These are phyloP conservation scores for Leptopilina clavipes DNA, from an alignment of 1,140 invertebrate species.

Conservation along the genomic window DNA sequence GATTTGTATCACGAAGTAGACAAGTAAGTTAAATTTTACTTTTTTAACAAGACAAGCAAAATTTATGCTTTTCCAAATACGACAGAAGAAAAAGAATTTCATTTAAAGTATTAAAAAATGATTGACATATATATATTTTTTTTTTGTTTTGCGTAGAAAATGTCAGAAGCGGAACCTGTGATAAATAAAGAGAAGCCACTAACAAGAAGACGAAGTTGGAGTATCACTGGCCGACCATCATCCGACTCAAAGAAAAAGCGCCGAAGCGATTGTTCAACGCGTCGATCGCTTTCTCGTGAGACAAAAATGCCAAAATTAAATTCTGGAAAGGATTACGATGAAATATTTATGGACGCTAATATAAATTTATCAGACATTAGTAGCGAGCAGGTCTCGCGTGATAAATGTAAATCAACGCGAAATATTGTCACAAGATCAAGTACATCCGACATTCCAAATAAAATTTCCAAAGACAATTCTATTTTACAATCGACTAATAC, in stretches of 20 bases:
- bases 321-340: conserved; percentile 55
- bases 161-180: conserved; percentile 50
- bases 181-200: conserved; percentile 48
- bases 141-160: conserved; percentile 59
- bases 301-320: conserved; percentile 50
- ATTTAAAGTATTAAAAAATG: too few relatives aligned
- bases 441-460: conserved; percentile 10
- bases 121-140: too few relatives aligned
- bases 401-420: conserved; percentile 44
- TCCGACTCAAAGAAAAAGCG: conserved; percentile 56
- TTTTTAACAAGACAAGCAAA: too few relatives aligned
- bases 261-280: conserved; percentile 53
- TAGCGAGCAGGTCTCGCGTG: conserved; percentile 49
- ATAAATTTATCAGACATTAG: conserved; percentile 69
- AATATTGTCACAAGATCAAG: conserved; percentile 39
- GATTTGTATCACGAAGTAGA: conserved; percentile 64
- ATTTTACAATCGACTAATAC: not conserved
- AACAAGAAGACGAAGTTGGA: conserved; percentile 67
- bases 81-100: too few relatives aligned
- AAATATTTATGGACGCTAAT: conserved; percentile 65
- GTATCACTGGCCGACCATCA: conserved; percentile 56
- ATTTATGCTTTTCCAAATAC: too few relatives aligned
- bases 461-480: not conserved
- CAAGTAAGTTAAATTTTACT: conserved; percentile 52
- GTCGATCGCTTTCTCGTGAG: conserved; percentile 46